These are phyloP conservation scores for Pantherophis alleghaniensis DNA, from an alignment of 2,797 vertebrate genomes.

Conservation along the genomic window DNA sequence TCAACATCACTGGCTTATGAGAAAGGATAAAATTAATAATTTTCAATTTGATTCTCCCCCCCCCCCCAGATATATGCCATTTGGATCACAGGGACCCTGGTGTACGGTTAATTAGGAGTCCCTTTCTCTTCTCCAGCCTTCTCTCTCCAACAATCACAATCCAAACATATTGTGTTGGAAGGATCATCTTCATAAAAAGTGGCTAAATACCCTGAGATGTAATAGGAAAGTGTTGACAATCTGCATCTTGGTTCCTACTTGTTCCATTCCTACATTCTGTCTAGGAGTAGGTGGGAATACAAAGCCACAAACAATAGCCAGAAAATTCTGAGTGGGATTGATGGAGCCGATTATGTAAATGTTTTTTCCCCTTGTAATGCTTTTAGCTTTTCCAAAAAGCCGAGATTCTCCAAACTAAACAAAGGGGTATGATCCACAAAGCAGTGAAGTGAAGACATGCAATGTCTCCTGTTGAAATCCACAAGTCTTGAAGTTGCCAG, in stretches of 20 bases:
- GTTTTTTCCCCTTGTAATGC: not conserved
- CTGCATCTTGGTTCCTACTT: not conserved
- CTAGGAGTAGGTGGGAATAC: not conserved
- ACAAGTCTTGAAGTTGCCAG: not conserved
- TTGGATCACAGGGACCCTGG: not conserved
- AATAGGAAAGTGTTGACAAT: not conserved
- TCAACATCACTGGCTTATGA: not conserved
- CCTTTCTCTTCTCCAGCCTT: not conserved
- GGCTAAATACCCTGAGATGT: not conserved
- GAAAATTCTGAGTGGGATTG: not conserved
- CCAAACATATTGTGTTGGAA: not conserved
- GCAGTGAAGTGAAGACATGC: not conserved
- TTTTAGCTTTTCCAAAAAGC: not conserved
- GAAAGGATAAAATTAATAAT: not conserved
- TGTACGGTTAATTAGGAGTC: too few relatives aligned
- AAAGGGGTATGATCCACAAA: not conserved
- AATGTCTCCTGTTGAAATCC: not conserved
- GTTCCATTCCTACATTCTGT: not conserved
- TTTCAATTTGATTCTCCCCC: not conserved
- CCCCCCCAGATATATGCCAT: not conserved
- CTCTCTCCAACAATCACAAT: not conserved
- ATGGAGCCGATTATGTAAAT: not conserved
- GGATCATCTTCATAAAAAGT: not conserved
- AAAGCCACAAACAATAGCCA: not conserved
- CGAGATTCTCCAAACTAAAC: not conserved